Evolutionary conservation across 2,113 vertebrate genomes (phyloP), one percentile per base, ranked within the genome.

Genomic region (Chascanopsetta lugubris): DNA sequence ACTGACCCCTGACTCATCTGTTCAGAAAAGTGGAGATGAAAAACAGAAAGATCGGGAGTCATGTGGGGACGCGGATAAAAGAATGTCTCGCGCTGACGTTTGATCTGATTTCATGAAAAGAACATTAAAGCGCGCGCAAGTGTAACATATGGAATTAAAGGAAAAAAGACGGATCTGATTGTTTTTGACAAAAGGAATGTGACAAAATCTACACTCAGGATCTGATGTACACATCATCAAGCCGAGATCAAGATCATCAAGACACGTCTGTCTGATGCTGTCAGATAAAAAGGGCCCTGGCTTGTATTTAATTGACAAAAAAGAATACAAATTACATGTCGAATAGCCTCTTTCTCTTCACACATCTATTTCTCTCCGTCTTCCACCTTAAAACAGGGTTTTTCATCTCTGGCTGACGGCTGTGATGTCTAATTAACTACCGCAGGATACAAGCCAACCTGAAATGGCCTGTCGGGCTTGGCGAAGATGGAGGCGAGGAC

Each of bases 41-140:
- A n/a, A 54, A 22, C 47, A 64, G 70, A 42, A 32, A 56, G 25
- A 45, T 55, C 2, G 6, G n/a, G 27, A 69, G 30, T 18, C 40
- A 25, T 26, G 15, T 62, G 8, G 18, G 24, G 30, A 36, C 8
- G 8, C 0, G 8, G 7, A n/a, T 48, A 32, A 49, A 49, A 21
- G 11, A 47, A 46, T 20, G 10, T 55, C 29, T 22, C 50, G n/a
- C 13, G 21, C 3, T 48, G 58, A 70, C 40, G 18, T 72, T 38
- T 69, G 55, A 70, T 47, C 34, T 78, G 17, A 13, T n/a, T 42
- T 42, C 38, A 42, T 42, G 15, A 42, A 42, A 42, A 45, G 2
- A 21, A 45, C 42, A 20, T 45, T 17, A 42, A 42, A 42, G 38
- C 38, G 10, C 10, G 38, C 38, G 4, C 6, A 21, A 21, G 42